phyloP scores from a whole-genome alignment of 1,140 invertebrate species.

The Wasmannia auropunctata region DNA sequence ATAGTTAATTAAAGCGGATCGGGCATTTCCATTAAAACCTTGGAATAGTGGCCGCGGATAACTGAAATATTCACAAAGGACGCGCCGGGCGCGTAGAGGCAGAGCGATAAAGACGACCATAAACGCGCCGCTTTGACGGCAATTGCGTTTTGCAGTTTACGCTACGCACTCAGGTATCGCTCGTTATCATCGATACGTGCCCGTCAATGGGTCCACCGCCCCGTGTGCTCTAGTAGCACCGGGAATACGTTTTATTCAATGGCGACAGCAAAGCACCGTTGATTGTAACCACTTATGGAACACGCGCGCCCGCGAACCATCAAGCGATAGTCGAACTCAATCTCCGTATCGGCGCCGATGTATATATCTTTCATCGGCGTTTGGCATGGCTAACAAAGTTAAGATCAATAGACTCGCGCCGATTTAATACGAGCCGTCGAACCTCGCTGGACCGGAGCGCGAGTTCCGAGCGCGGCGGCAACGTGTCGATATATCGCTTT shows the following conservation, averaged over 20 bases:
- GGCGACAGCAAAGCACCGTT: conserved; percentile 29
- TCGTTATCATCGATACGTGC: conserved; percentile 43
- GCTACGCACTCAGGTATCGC: conserved; percentile 33
- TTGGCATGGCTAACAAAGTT: conserved; percentile 16
- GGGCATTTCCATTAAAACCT: conserved; percentile 55
- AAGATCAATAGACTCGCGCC: conserved; percentile 39
- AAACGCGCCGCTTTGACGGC: conserved; percentile 47
- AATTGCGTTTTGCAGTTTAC: conserved; percentile 21
- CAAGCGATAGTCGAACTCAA: conserved; percentile 22
- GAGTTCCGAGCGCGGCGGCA: neutral
- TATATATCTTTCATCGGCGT: conserved; percentile 31
- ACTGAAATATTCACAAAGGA: conserved; percentile 61
- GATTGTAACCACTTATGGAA: conserved; percentile 50
- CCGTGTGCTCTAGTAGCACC: too few species aligned
- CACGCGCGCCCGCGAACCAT: neutral
- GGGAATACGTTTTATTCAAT: conserved; percentile 21
- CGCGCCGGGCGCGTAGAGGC: neutral
- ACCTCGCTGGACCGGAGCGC: neutral
- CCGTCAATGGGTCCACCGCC: neutral
- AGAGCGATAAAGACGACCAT: conserved; percentile 52
- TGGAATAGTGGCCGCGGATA: conserved; percentile 13
- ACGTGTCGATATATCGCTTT: conserved; percentile 52
- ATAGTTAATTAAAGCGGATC: conserved; percentile 65
- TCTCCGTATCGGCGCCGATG: conserved; percentile 13
- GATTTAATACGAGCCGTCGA: conserved; percentile 27